Evolutionary conservation across 2,888 invertebrate genomes (phyloP).

Genomic region (Orchesella flavescens): DNA sequence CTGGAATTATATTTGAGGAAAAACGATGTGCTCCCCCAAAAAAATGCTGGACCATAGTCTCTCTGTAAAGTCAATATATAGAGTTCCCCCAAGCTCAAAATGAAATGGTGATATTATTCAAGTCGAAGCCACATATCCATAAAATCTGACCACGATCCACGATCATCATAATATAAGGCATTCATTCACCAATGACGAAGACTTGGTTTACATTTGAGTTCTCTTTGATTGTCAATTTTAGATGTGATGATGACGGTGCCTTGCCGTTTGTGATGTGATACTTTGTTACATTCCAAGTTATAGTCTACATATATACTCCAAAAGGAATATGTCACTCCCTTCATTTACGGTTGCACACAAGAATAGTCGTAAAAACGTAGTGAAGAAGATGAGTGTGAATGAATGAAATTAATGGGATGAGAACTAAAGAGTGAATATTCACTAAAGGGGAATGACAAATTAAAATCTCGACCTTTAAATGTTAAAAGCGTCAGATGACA

Average conservation of each 20-base stretch:
- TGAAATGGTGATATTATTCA: no score
- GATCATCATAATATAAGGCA: constrained; percentile 19
- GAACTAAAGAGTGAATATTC: background rate
- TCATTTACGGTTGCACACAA: no score
- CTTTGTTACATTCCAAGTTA: background rate
- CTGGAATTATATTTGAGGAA: background rate
- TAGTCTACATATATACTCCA: no score
- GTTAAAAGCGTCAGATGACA: constrained; percentile 20
- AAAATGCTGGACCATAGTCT: background rate
- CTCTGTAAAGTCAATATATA: no score
- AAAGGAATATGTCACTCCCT: no score
- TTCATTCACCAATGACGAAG: constrained; percentile 2
- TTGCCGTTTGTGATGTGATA: no score
- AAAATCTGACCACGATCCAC: constrained; percentile 37
- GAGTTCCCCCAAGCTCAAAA: background rate
- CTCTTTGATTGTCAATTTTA: no score
- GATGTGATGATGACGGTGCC: no score
- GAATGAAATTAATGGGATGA: constrained; percentile 12
- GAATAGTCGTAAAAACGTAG: background rate
- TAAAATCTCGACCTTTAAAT: constrained; percentile 30
- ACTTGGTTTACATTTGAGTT: no score
- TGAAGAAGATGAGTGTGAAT: background rate
- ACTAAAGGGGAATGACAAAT: background rate
- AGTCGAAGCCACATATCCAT: constrained; percentile 36
- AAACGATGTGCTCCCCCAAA: background rate